Conservation (phyloP, 2,113 vertebrate genomes). For the Bos indicus region DNA sequence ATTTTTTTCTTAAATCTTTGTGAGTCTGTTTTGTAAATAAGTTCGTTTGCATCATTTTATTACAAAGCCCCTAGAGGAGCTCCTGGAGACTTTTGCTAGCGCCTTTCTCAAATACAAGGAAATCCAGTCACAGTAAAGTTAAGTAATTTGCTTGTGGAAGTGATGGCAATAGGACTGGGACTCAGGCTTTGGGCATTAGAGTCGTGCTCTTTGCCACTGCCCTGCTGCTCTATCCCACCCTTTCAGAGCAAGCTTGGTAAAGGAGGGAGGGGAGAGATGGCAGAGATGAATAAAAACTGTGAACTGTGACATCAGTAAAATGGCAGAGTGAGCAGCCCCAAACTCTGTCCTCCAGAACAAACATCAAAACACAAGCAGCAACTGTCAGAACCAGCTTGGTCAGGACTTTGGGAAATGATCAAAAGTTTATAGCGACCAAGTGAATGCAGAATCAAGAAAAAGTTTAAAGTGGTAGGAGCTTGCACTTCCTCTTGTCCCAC, state of each 20-base stretch:
- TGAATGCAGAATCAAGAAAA: not conserved
- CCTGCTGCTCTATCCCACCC: not conserved
- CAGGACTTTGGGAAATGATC: not conserved
- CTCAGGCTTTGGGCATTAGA: not conserved
- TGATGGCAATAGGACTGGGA: not conserved
- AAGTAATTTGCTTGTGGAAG: not conserved
- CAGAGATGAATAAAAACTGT: not conserved
- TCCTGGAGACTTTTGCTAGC: not conserved
- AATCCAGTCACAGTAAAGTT: no score
- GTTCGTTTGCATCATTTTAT: not conserved
- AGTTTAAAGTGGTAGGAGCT: not conserved
- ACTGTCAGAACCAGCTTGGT: not conserved
- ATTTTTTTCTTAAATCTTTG: not conserved
- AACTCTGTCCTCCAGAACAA: not conserved
- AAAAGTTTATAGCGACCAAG: not conserved
- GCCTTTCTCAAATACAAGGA: no score
- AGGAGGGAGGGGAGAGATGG: not conserved
- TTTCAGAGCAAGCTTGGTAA: not conserved
- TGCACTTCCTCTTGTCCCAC: not conserved
- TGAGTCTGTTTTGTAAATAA: not conserved
- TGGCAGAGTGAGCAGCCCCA: accelerated
- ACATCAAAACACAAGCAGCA: not conserved
- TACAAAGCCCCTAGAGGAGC: not conserved
- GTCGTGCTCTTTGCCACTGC: not conserved
- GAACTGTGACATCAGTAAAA: not conserved